phyloP scores from a whole-genome alignment of 37 sponge, comb jelly and placozoan genomes.

The Corticium candelabrum region DNA sequence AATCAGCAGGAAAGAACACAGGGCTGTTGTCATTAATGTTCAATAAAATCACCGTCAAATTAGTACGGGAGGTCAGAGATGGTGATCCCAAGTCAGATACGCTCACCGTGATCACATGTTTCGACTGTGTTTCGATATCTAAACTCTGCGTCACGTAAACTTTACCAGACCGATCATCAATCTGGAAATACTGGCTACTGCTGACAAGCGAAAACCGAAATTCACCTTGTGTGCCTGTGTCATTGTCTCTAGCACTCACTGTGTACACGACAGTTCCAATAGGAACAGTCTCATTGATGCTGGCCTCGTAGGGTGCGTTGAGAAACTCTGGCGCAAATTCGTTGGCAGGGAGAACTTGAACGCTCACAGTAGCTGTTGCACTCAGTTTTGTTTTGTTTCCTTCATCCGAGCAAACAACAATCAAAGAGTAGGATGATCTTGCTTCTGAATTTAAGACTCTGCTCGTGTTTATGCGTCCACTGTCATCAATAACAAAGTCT shows the following conservation, averaged over 20 bases:
- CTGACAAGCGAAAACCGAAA: not conserved
- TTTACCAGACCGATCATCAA: not conserved
- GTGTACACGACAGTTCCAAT: not conserved
- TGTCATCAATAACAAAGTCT: too few species aligned
- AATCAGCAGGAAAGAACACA: conserved; percentile 18
- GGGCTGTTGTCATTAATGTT: conserved; percentile 15
- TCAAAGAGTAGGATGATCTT: too few species aligned
- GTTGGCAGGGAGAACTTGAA: not conserved
- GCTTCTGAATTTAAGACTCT: too few species aligned
- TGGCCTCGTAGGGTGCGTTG: not conserved
- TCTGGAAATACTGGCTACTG: not conserved
- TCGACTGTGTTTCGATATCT: not conserved
- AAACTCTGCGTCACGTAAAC: not conserved
- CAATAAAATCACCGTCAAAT: conserved; percentile 6
- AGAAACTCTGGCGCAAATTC: not conserved
- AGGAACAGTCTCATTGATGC: not conserved
- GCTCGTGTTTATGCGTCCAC: too few species aligned
- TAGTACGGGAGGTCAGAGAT: not conserved
- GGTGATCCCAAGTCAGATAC: not conserved
- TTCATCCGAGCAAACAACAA: too few species aligned
- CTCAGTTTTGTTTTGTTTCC: too few species aligned
- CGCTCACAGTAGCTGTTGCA: not conserved
- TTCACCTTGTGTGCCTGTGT: not conserved
- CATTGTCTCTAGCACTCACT: not conserved
- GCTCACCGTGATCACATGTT: not conserved